Base-by-base conservation (phyloP, 2,113 vertebrate genomes). In the Gobio gobio region DNA sequence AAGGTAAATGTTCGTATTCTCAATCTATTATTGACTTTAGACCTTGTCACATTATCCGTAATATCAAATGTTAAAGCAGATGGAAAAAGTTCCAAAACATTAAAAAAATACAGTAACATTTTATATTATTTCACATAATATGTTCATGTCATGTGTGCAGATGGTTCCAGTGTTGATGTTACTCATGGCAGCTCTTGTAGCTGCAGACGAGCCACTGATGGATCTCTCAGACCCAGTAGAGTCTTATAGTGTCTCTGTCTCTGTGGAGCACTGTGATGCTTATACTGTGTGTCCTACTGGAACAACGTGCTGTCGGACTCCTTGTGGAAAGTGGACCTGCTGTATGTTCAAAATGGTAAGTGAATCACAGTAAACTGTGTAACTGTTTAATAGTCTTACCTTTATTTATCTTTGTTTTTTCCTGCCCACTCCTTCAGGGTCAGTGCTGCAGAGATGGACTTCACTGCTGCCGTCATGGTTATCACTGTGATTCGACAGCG, bases 381-480 rank as follows among this genome's bases (percentile, higher is more conserved):
- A n/a, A 13, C 12, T 33, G 14, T 2, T 77, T 51, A n/a, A 49
- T 20, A 26, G 10, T 78, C 16, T 43, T 3, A 45, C 3, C 33
- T 54, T 73, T 47, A 6, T n/a, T 1, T 45, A 22, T 7, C 14
- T 20, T 61, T 83, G 33, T 84, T 47, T 13, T 59, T 78, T 51
- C 82, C 82, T 29, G 10, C 18, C 43, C 70, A n/a, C n/a, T n/a
- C n/a, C 16, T 74, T 49, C 49, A 94, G 94, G 92, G 79, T 10
- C 64, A 72, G 66, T 94, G 93, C 82, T 94, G 94, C 85, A n/a
- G 59, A 18, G 90, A 92, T 83, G 94, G 93, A 14, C n/a, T 29
- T 51, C 91, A 91, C 73, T 94, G 92, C 24, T 94, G 94, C 84
- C 90, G 90, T 1, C 16, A 49, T n/a, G 92, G 91, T 56, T 91